These are phyloP conservation scores for Drosophila mercatorum DNA, from an alignment of 2,888 invertebrate genomes.

Conservation along the genomic window DNA sequence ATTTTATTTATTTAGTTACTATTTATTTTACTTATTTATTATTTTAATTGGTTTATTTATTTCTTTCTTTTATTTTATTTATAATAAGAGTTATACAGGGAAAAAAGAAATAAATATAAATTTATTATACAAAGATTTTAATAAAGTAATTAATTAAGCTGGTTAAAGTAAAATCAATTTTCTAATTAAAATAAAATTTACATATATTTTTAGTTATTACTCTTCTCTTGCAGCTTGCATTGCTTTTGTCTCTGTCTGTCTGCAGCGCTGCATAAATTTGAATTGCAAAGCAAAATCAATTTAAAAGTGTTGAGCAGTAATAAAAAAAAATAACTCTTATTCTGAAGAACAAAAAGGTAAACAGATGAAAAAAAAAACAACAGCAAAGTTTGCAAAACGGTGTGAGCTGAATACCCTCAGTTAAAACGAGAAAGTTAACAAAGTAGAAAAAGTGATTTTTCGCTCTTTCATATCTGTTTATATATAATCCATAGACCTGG, in stretches of 20 bases:
- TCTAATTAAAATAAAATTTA: too few relatives aligned
- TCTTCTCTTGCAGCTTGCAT: conserved; percentile 5
- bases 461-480: not conserved
- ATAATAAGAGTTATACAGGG: too few relatives aligned
- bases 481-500: not conserved
- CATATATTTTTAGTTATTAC: not conserved
- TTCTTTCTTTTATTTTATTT: too few relatives aligned
- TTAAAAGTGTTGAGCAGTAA: conserved; percentile 18
- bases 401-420: not conserved
- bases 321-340: conserved; percentile 3
- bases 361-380: not conserved
- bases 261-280: conserved; percentile 36
- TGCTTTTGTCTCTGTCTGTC: not conserved
- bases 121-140: too few relatives aligned
- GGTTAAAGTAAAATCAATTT: not conserved
- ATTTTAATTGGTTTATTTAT: too few relatives aligned
- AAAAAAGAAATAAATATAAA: too few relatives aligned
- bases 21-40: too few relatives aligned
- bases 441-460: not conserved
- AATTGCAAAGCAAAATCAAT: conserved; percentile 50
- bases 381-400: not conserved
- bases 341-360: not conserved
- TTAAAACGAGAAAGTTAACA: not conserved
- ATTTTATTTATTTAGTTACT: too few relatives aligned
- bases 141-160: too few relatives aligned